Percentiles rank a stretch among this genome's conserved stretches.
phyloP scores from a whole-genome alignment of 2,797 vertebrate genomes.

The Trematomus bernacchii region DNA sequence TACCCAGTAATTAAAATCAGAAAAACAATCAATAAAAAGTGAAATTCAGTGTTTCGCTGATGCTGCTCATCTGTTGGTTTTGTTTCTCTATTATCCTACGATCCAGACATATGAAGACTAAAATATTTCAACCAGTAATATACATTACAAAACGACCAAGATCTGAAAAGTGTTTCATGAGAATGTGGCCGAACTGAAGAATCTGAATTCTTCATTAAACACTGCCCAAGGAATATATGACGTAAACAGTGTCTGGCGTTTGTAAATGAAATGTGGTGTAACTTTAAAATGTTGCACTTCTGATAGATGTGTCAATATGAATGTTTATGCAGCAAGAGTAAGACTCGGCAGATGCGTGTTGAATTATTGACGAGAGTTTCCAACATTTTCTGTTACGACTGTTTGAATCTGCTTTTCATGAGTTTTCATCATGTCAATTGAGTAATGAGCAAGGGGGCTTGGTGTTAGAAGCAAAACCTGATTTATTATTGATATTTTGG shows the following conservation, averaged over 20 bases:
- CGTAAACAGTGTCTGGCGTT: background rate
- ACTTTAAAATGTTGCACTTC: background rate
- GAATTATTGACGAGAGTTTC: slow-evolving; percentile 54
- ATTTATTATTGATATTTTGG: slow-evolving; percentile 68
- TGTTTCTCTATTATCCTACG: no score
- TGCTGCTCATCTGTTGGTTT: no score
- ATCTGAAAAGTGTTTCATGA: no score
- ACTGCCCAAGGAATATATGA: background rate
- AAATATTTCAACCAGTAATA: no score
- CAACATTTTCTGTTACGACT: slow-evolving; percentile 28
- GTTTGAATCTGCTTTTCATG: slow-evolving; percentile 27
- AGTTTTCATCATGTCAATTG: slow-evolving; percentile 51
- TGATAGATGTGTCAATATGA: slow-evolving; percentile 13
- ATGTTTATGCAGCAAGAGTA: slow-evolving; percentile 34
- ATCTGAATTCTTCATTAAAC: background rate
- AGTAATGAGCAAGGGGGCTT: slow-evolving; percentile 7
- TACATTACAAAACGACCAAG: no score
- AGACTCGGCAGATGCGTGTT: slow-evolving; percentile 37
- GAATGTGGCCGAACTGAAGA: no score
- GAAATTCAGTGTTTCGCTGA: no score
- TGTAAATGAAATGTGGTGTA: background rate
- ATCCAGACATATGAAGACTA: no score
- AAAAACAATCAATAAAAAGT: no score
- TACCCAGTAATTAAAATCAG: no score
- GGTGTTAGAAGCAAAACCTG: slow-evolving; percentile 42